phyloP scores from a whole-genome alignment of 2,113 vertebrate species.

The Chinchilla lanigera region DNA sequence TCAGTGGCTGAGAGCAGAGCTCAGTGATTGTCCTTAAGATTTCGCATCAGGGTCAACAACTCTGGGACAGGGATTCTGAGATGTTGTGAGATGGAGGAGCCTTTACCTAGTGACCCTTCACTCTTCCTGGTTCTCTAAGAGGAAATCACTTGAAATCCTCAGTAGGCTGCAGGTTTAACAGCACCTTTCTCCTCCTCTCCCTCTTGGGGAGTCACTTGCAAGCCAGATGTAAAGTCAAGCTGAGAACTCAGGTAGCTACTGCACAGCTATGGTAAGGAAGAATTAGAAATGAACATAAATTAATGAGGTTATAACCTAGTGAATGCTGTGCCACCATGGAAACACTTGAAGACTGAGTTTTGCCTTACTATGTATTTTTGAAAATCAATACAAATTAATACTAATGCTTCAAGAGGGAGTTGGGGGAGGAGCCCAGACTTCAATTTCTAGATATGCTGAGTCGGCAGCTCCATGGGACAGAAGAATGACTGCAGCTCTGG shows the following conservation, averaged over 20 bases:
- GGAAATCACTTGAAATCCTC: neutral
- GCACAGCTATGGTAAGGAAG: constrained; percentile 30
- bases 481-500: neutral
- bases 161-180: neutral
- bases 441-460: constrained; percentile 18
- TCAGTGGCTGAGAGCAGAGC: accelerated
- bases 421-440: neutral
- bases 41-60: accelerated
- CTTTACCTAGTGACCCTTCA: accelerated
- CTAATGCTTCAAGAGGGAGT: constrained; percentile 51
- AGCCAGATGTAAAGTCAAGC: neutral
- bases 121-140: accelerated
- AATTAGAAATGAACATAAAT: constrained; percentile 60
- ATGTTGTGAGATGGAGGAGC: accelerated
- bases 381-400: constrained; percentile 75
- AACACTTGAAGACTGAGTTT: constrained; percentile 54
- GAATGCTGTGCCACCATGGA: constrained; percentile 62
- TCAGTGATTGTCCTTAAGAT: neutral
- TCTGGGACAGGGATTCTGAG: accelerated
- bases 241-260: neutral
- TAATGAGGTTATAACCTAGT: constrained; percentile 55
- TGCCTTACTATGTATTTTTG: constrained; percentile 51
- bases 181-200: neutral
- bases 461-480: neutral
- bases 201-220: neutral